Percentiles rank a stretch among this genome's conserved stretches.
Evolutionary conservation across 2,113 vertebrate species (phyloP).

Genomic region (Crotalus viridis): DNA sequence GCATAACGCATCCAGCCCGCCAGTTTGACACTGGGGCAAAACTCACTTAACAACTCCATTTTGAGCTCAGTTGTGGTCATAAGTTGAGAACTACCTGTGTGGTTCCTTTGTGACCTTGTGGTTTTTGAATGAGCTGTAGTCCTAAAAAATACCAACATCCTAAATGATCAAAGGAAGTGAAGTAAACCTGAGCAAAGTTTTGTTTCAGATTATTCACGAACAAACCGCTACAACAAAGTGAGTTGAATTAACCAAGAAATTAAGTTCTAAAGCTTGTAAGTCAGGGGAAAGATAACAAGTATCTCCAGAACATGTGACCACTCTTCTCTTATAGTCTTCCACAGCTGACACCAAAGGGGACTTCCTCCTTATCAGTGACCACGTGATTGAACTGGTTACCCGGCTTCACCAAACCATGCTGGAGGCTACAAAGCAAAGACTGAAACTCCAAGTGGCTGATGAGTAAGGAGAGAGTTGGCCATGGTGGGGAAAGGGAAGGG

Average conservation of each 20-base stretch:
- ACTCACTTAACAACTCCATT: too few relatives aligned
- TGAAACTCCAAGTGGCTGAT: conserved; percentile 67
- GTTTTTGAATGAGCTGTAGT: too few relatives aligned
- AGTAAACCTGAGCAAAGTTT: too few relatives aligned
- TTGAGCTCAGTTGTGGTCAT: too few relatives aligned
- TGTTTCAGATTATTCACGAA: too few relatives aligned
- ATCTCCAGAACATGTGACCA: background rate
- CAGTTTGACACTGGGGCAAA: too few relatives aligned
- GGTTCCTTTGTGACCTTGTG: too few relatives aligned
- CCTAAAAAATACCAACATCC: too few relatives aligned
- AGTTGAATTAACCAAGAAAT: background rate
- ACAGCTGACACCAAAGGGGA: conserved; percentile 63
- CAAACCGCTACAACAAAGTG: too few relatives aligned
- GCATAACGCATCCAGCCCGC: too few relatives aligned
- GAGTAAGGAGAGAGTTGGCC: conserved; percentile 58
- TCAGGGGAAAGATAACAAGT: background rate
- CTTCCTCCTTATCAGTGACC: conserved; percentile 71
- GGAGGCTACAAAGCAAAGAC: conserved; percentile 45
- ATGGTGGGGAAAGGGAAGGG: background rate
- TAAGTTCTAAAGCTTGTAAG: background rate
- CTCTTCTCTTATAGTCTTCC: conserved; percentile 41
- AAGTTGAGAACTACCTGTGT: too few relatives aligned
- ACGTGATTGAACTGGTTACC: conserved; percentile 71
- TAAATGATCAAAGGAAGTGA: too few relatives aligned
- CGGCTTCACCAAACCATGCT: conserved; percentile 64